A percentile compares a stretch with the other conserved stretches of the same genome.
Conservation (phyloP, 2,113 vertebrate genomes). For the Chauna torquata region DNA sequence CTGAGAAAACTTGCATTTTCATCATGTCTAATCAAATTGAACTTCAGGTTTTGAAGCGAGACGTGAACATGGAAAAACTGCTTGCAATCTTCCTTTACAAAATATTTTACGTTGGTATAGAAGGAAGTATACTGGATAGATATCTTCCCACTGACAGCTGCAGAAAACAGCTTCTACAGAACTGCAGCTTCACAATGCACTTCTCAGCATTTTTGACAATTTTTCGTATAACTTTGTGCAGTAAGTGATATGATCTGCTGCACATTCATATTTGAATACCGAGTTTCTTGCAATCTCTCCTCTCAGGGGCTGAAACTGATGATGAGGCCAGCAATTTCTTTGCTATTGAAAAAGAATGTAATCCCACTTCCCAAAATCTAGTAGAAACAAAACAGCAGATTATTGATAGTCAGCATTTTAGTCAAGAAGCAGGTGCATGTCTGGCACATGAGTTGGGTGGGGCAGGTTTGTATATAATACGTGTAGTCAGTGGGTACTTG, state of each 20-base stretch:
- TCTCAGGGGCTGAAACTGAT: background rate
- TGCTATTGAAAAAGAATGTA: background rate
- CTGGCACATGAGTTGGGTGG: background rate
- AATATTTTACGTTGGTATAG: fast-evolving
- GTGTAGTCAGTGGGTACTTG: fast-evolving
- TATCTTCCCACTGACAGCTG: background rate
- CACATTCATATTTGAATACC: background rate
- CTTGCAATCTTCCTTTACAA: background rate
- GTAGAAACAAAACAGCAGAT: background rate
- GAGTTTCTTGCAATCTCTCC: background rate
- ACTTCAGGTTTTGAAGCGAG: background rate
- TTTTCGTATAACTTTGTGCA: background rate
- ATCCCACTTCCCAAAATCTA: background rate
- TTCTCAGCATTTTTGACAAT: background rate
- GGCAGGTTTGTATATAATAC: background rate
- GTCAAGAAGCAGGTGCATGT: background rate
- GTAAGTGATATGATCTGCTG: background rate
- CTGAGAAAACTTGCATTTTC: background rate
- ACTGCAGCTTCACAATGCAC: background rate
- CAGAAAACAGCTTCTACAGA: background rate
- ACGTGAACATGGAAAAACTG: background rate
- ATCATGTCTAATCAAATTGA: background rate
- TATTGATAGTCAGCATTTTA: background rate
- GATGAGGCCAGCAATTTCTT: background rate
- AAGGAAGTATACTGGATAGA: background rate